Base-by-base conservation (phyloP, 2,888 invertebrate species). In the Liodrosophila aerea region DNA sequence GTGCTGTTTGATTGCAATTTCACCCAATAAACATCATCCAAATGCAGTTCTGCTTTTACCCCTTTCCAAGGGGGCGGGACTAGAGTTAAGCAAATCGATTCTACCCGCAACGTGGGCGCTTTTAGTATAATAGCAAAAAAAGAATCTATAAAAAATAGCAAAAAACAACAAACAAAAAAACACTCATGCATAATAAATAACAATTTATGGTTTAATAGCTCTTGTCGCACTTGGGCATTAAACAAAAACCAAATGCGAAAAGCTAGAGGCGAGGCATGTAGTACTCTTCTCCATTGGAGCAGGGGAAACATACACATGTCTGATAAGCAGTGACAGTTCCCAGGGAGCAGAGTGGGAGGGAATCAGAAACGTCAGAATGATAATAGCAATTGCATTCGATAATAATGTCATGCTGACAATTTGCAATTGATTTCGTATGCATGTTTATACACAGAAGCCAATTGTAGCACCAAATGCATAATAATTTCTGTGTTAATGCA, bases 131-230 rank as follows among this genome's bases (percentile, higher is more conserved):
- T 22, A 22, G 5, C 5, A 22, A 22, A 22, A 22, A 22, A 2
- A 22, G 22, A 22, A 22, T 4, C 2, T 22, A 2, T 4, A 5
- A 2, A 37, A 40, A 40, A 40, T 5, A 18, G 8, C 0, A 40
- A 43, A 1, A 33, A 45, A 8, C 7, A 22, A 34, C 18, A 5
- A 45, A 18, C 8, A 45, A 7, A n/a, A 7, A 39, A 22, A 67
- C 44, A 52, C 39, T 44, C 16, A 54, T 13, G 12, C 13, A 51
- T 33, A 37, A 72, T 64, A 58, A 72, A 72, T 52, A 64, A 11
- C 53, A 53, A 68, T 77, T 75, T 75, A 75, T 75, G 62, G 68
- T 29, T 75, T 74, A 71, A 75, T 73, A 54, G 52, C 47, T 44
- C 27, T 45, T 22, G 27, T 41, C 46, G 40, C 39, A 61, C 51